These are phyloP conservation scores for Druon quercuslanigerum DNA, from an alignment of 1,140 invertebrate species.

Conservation along the genomic window DNA sequence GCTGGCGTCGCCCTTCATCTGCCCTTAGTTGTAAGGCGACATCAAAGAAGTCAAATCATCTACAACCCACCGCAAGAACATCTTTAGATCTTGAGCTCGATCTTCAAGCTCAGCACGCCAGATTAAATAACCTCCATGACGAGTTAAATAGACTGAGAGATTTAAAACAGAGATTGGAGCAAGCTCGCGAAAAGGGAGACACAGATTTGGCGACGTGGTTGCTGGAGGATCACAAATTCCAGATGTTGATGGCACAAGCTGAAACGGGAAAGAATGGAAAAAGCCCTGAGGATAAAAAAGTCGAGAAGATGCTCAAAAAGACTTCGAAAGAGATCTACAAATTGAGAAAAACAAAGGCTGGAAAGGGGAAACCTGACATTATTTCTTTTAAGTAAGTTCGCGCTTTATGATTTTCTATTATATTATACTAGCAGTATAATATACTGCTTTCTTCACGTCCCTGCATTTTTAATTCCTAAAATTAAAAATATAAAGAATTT, in stretches of 20 bases:
- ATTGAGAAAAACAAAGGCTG: conserved; percentile 88
- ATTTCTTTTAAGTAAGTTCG: conserved; percentile 94
- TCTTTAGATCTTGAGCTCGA: conserved; percentile 95
- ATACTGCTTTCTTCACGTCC: no score
- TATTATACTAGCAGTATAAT: no score
- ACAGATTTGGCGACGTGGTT: conserved; percentile 88
- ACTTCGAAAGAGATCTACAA: conserved; percentile 94
- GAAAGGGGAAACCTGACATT: conserved; percentile 92
- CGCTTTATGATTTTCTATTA: conserved; percentile 5
- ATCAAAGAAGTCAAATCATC: conserved; percentile 72
- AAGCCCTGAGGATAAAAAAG: conserved; percentile 84
- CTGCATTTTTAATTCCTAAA: no score
- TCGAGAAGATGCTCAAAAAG: conserved; percentile 88
- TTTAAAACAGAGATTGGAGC: conserved; percentile 85
- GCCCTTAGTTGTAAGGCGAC: conserved; percentile 68
- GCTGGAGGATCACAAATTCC: conserved; percentile 90
- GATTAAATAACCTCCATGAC: conserved; percentile 87
- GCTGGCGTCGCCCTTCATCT: conserved; percentile 81
- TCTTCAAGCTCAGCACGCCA: conserved; percentile 90
- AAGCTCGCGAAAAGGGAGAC: conserved; percentile 86
- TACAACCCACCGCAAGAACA: conserved; percentile 83
- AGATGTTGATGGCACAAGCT: conserved; percentile 82
- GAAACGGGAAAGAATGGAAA: conserved; percentile 79
- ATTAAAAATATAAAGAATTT: no score
- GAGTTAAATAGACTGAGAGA: conserved; percentile 88